Conservation (phyloP, 2,888 invertebrate genomes). For the Eristalis tenax region DNA sequence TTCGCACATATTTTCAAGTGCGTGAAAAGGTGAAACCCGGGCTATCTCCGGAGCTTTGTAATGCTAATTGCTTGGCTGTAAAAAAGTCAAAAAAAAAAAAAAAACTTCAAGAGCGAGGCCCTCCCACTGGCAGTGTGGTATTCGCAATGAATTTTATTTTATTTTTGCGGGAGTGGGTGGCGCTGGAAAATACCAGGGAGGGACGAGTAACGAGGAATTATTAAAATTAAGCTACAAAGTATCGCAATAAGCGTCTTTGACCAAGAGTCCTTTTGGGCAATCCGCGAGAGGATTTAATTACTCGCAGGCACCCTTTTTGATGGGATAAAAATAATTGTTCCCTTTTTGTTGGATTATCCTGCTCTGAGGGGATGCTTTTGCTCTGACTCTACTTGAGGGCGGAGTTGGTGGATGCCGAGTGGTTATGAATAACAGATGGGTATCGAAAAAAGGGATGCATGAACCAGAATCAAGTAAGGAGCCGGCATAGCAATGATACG, state of each 20-base stretch:
- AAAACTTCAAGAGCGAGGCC: background rate
- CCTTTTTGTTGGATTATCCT: background rate
- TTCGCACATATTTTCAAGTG: slow-evolving; percentile 27
- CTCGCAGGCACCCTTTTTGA: background rate
- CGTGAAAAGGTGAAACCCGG: slow-evolving; percentile 14
- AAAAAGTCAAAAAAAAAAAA: background rate
- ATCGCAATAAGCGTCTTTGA: background rate
- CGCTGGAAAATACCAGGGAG: too few species aligned
- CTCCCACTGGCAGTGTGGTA: background rate
- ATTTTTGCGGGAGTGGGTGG: background rate
- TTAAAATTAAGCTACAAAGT: background rate
- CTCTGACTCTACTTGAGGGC: too few species aligned
- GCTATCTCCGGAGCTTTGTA: background rate
- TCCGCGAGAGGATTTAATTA: background rate
- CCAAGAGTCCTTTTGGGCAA: background rate
- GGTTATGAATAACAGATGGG: background rate
- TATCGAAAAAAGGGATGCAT: background rate
- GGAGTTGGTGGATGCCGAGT: background rate
- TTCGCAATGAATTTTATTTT: background rate
- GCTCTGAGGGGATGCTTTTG: background rate
- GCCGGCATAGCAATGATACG: background rate
- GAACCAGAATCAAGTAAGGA: background rate
- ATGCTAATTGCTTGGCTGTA: background rate
- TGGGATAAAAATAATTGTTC: background rate
- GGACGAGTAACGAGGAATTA: background rate